Evolutionary conservation across 2,888 invertebrate species (phyloP).

Genomic region (Limnephilus lunatus): DNA sequence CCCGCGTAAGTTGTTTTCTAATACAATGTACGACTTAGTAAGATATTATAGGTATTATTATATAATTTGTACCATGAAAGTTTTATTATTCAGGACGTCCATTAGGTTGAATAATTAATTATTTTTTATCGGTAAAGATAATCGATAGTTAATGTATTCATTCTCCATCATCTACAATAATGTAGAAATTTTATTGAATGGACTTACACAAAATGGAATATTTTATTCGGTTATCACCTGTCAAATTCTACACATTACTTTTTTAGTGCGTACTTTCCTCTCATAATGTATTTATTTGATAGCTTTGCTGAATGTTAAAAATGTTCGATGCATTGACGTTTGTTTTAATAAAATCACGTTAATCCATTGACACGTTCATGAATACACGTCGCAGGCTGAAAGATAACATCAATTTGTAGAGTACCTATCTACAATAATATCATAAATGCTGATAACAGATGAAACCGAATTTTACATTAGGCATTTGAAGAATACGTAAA

Average conservation of each 20-base stretch:
- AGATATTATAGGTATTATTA: neutral
- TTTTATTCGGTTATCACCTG: neutral
- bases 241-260: neutral
- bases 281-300: neutral
- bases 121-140: neutral
- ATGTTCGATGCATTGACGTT: neutral
- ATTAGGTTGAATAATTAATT: neutral
- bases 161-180: neutral
- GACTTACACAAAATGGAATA: neutral
- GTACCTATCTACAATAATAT: no score
- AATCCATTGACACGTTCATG: neutral
- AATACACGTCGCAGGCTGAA: neutral
- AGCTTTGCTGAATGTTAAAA: neutral
- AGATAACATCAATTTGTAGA: no score
- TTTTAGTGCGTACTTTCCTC: neutral
- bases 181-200: neutral
- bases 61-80: no score
- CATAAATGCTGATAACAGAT: no score
- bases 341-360: neutral
- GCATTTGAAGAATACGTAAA: no score
- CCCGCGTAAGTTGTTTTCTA: neutral
- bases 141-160: neutral
- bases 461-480: no score
- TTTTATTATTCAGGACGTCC: neutral
- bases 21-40: neutral